Percentiles rank a stretch among this genome's conserved stretches.
Conservation (phyloP, 30 jellyfish, hydroid and myxozoan genomes). For the Pseudorhiza aurosa region DNA sequence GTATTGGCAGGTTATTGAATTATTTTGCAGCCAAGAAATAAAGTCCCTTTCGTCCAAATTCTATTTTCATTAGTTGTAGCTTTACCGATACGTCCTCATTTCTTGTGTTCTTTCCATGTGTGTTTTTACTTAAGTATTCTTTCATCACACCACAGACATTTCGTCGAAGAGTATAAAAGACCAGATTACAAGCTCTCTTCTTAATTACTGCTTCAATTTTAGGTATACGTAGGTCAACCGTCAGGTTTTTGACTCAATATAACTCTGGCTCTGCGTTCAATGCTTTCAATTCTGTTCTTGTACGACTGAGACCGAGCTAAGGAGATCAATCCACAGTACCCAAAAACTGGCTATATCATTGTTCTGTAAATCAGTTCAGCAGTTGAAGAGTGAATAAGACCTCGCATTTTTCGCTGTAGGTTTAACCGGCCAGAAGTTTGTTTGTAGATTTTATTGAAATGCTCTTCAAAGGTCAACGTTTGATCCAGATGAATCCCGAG, state of each 20-base stretch:
- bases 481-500: slow-evolving; percentile 56
- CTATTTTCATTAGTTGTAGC: too few relatives aligned
- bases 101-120: too few relatives aligned
- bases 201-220: slow-evolving; percentile 37
- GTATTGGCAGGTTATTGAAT: too few relatives aligned
- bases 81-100: too few relatives aligned
- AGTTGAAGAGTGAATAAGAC: slow-evolving; percentile 18
- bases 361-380: slow-evolving; percentile 18
- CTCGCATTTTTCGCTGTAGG: slow-evolving; percentile 22
- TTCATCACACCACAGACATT: too few relatives aligned
- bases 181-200: slow-evolving; percentile 36
- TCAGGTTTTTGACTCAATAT: slow-evolving; percentile 20
- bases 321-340: slow-evolving; percentile 43
- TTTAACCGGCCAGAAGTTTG: slow-evolving; percentile 26
- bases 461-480: slow-evolving; percentile 23
- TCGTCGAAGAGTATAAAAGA: slow-evolving; percentile 33
- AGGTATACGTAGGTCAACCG: slow-evolving; percentile 26
- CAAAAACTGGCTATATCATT: slow-evolving; percentile 30
- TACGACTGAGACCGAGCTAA: slow-evolving; percentile 37
- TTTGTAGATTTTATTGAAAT: slow-evolving; percentile 17
- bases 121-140: too few relatives aligned
- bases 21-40: too few relatives aligned
- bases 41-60: too few relatives aligned
- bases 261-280: slow-evolving; percentile 18
- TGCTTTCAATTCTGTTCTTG: slow-evolving; percentile 24